Percentiles rank a stretch among this genome's conserved stretches.
Conservation (phyloP, 2,888 invertebrate genomes). For the Cephus pygmeus region DNA sequence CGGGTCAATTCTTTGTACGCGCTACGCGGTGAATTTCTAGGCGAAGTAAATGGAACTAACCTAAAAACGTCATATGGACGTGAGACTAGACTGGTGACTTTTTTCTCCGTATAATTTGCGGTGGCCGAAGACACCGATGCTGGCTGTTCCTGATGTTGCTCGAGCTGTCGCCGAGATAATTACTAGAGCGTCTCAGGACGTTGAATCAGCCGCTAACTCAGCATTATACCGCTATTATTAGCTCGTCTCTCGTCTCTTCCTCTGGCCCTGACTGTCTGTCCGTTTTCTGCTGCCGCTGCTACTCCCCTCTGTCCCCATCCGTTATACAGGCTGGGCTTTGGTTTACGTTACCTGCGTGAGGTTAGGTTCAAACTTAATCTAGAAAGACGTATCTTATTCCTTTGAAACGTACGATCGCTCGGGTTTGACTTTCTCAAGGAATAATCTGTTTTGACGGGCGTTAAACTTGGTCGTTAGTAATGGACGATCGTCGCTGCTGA, state of each 20-base stretch:
- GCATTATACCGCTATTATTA: constrained; percentile 5
- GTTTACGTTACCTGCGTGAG: not conserved
- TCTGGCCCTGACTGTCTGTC: not conserved
- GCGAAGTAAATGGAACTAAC: not conserved
- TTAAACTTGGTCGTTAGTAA: not conserved
- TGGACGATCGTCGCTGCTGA: not conserved
- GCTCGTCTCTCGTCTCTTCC: not conserved
- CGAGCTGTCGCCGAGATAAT: constrained; percentile 5
- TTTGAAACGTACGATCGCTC: not conserved
- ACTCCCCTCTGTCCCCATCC: not conserved
- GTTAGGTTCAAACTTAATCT: not conserved
- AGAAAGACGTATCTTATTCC: not conserved
- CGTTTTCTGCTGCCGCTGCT: not conserved
- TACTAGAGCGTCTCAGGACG: constrained; percentile 3
- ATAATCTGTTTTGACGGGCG: not conserved
- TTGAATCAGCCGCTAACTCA: constrained; percentile 6
- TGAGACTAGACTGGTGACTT: not conserved
- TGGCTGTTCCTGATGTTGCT: not conserved
- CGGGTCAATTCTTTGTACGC: not conserved
- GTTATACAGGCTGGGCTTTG: not conserved
- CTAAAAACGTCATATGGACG: not conserved
- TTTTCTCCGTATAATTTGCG: not conserved
- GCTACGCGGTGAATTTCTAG: not conserved
- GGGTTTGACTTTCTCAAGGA: not conserved
- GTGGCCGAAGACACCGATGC: not conserved